Conservation (phyloP, 2,113 vertebrate genomes). For the Sander vitreus region DNA sequence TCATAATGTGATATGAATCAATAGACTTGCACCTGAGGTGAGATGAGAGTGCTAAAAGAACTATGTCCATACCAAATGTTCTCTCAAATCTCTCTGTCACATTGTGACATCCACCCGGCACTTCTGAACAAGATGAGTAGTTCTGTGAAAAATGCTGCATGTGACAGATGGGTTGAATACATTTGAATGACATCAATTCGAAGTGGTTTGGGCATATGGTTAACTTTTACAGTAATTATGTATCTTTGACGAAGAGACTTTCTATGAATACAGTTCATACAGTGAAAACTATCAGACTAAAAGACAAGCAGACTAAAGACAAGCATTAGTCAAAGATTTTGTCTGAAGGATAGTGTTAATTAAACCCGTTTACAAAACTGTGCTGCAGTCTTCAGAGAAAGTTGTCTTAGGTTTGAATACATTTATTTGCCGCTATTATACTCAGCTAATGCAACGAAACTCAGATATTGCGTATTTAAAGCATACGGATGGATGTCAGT, state of each 20-base stretch:
- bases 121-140: slow-evolving; percentile 30
- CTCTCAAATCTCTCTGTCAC: slow-evolving; percentile 48
- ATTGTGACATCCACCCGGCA: slow-evolving; percentile 22
- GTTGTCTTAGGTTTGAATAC: neutral
- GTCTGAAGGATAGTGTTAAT: slow-evolving; percentile 10
- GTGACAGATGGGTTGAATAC: slow-evolving; percentile 55
- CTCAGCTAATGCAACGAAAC: neutral
- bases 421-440: neutral
- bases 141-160: slow-evolving; percentile 38
- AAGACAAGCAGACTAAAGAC: too few species aligned
- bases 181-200: slow-evolving; percentile 22
- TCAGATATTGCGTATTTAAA: neutral
- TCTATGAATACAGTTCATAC: neutral
- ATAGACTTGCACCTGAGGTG: slow-evolving; percentile 33
- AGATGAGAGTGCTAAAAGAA: slow-evolving; percentile 37
- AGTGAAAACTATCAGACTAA: neutral
- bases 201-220: slow-evolving; percentile 31
- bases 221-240: slow-evolving; percentile 32
- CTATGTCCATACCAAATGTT: slow-evolving; percentile 38
- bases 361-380: neutral
- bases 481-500: neutral
- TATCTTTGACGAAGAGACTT: slow-evolving; percentile 15
- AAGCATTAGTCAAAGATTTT: neutral
- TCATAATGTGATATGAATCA: slow-evolving; percentile 29
- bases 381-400: neutral